Percentiles rank a stretch among this genome's conserved stretches.
Conservation (phyloP, 2,797 vertebrate genomes). For the Spondyliosoma cantharus region DNA sequence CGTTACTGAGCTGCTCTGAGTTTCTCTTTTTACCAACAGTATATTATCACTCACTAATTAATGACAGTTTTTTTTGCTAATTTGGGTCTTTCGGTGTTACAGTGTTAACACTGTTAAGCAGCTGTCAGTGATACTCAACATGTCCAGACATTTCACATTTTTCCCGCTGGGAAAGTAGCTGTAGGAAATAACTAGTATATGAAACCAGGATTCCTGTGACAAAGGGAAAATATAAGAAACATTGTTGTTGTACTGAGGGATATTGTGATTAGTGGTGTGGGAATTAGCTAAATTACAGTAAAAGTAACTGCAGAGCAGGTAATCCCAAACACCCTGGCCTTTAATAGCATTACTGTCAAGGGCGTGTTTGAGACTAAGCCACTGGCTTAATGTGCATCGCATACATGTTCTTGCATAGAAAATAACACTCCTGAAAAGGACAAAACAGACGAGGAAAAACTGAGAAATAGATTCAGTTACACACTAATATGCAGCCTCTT, state of each 20-base stretch:
- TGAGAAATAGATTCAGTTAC: too few species aligned
- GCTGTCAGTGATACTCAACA: background rate
- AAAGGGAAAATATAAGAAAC: background rate
- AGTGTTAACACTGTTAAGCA: background rate
- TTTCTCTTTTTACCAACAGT: background rate
- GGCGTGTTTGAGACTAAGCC: too few species aligned
- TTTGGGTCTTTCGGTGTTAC: background rate
- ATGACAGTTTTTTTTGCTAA: background rate
- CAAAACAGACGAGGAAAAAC: too few species aligned
- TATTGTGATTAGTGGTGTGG: background rate
- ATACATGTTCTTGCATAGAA: too few species aligned
- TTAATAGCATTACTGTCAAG: background rate
- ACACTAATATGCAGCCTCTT: background rate
- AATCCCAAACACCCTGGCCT: background rate
- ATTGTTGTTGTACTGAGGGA: background rate
- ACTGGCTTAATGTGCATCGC: too few species aligned
- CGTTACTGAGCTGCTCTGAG: background rate
- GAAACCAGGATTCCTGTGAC: background rate
- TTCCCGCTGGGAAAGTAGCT: too few species aligned
- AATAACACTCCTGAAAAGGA: too few species aligned
- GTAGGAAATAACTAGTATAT: background rate
- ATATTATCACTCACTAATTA: background rate
- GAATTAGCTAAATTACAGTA: background rate
- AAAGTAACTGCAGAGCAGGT: background rate
- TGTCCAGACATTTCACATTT: background rate